Evolutionary conservation across 2,797 vertebrate genomes (phyloP), one percentile per base, ranked within the genome.

Genomic region (Leptatherina wallacei): DNA sequence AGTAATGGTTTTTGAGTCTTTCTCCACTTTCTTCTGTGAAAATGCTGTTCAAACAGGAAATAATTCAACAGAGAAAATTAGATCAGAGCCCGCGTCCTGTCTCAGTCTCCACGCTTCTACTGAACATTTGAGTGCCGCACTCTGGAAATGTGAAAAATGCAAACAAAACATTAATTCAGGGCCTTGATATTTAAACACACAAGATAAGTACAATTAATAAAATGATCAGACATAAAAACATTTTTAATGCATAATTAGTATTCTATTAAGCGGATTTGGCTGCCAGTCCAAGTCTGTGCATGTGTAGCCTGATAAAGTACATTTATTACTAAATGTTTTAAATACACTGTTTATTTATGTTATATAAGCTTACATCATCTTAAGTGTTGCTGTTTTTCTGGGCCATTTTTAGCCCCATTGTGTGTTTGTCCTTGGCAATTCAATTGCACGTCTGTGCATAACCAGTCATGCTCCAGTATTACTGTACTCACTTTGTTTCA

Each of bases 1-100:
- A 55, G 44, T n/a, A 51, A 65, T 49, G 64, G 2, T 49, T 80
- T 69, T 47, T 52, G 18, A 44, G 30, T 71, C 58, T 54, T 70
- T 59, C 51, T 13, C 51, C 65, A 47, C 10, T 20, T 32, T 4
- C 40, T 29, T 12, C 32, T 44, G 59, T 61, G 24, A 54, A 71
- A 75, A 71, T 20, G 61, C 32, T 58, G 16, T 22, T 67, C 1
- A 32, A n/a, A 38, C 56, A 65, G 40, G 36, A 47, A 69, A 40
- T 13, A 4, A 65, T 57, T 40, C 22, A 32, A 49, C 1, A 64
- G 1, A 72, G 65, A 70, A 58, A 3, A 70, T 55, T 29, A 11
- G 13, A 49, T 59, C 27, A 16, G 2, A 67, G 27, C 35, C 29
- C 3, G 5, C 6, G 27, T 12, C 35, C 27, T 33, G 29, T 56